Evolutionary conservation across 2,888 invertebrate species (phyloP), one percentile per base, ranked within the genome.

Genomic region (Paralinhomoeus sp.): DNA sequence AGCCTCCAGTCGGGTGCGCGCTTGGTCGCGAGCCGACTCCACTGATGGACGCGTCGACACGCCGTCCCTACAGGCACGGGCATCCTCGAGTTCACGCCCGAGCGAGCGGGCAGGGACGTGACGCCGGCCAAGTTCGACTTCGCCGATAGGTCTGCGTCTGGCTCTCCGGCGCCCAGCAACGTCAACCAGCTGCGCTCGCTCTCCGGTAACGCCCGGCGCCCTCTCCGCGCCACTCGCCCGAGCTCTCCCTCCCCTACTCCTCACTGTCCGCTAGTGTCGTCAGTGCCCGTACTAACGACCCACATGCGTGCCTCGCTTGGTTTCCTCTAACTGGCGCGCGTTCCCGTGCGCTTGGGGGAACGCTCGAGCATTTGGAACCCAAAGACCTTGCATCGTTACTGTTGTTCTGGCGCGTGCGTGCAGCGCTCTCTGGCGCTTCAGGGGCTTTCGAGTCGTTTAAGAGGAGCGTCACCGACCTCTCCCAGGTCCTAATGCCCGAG

Each of bases 371-470:
- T n/a, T 36, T 36, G 5, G 12, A 36, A 36, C 12, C n/a, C 36
- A 15, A n/a, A n/a, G n/a, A n/a, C n/a, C n/a, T n/a, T n/a, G n/a
- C n/a, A n/a, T n/a, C n/a, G n/a, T n/a, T n/a, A n/a, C n/a, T n/a
- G n/a, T n/a, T n/a, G n/a, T n/a, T n/a, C n/a, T n/a, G n/a, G n/a
- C n/a, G n/a, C n/a, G n/a, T n/a, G 35, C 40, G 41, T 17, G 5
- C 22, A 40, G 37, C n/a, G 5, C 5, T 12, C n/a, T 17, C 5
- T 22, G 5, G 21, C 13, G 5, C 22, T 46, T 18, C 74, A 78
- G 78, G 79, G 75, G 77, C 78, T 77, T 74, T 79, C 73, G 75
- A 76, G 71, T 77, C 78, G 71, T 75, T 79, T 71, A 78, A 78
- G 75, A 73, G 78, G 74, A 79, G 79, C 73, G 75, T 80, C 71